Base-by-base conservation (phyloP, 2,113 vertebrate species). In the Pitta sordida region DNA sequence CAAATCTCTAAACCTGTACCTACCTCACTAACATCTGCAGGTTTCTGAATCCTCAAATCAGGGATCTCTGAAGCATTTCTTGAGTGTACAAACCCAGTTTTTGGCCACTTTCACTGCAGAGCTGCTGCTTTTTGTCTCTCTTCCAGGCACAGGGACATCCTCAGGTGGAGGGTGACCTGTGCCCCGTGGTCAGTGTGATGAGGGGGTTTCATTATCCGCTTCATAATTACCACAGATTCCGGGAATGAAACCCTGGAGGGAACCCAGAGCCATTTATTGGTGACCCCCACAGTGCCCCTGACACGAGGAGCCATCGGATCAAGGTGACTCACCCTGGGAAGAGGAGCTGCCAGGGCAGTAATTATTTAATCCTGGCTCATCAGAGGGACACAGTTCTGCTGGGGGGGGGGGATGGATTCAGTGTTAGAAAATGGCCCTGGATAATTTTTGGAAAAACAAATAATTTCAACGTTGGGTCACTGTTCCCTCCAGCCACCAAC, bases 271-370 rank as follows among this genome's bases (percentile, higher is more conserved):
- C 30, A 37, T 62, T 70, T 12, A 2, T 18, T 1, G 4, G 17
- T 75, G 80, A 36, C 51, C 52, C 30, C 56, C 4, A 21, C 65
- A 27, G 59, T 7, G 62, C 15, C 56, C 55, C 3, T 4, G 67
- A 23, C 58, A 15, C 15, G 0, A 10, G 13, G 58, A 59, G 59
- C 30, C 19, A 2, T 14, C 0, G 4, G 70, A 29, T 2, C n/a
- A 3, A 13, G 41, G 94, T 67, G 84, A 86, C 56, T 94, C 80
- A 79, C 9, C 41, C 79, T 27, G 53, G 60, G 26, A 4, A 22
- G 49, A 22, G 29, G 43, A 32, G 24, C 68, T 86, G 48, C 71
- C 63, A 11, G 58, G 22, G 13, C 48, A 53, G 30, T 3, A 23
- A 67, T 91, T 59, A 32, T 67, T 79, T 6, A 43, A 44, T 20